Base-by-base conservation (phyloP, 2,888 invertebrate genomes). In the Eristalis arbustorum region DNA sequence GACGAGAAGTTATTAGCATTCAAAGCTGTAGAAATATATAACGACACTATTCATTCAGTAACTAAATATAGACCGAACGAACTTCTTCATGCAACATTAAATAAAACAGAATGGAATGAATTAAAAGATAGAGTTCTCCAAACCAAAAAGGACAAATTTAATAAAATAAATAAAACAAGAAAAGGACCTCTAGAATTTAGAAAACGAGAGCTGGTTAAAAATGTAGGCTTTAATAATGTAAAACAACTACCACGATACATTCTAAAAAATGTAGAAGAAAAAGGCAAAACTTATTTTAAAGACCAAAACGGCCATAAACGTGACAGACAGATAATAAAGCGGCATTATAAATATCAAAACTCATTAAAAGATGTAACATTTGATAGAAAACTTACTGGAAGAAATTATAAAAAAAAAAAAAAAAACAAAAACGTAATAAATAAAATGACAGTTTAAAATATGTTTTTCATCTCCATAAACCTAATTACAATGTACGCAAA, bases 1-100 rank as follows among this genome's bases (percentile, higher is more conserved):
- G 34, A 37, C 34, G 11, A 37, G 11, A 37, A 11, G 11, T 6
- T 8, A 6, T 34, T 34, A 34, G 6, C 6, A 8, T 34, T 34
- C 8, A 81, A 42, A 40, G 74, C 80, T 34, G 66, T 66, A 14
- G 49, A 80, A 80, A 74, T 74, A 10, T 80, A 80, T 56, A 80
- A 80, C 62, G 31, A 81, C 11, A 71, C 71, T 10, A 67, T 71
- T 22, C 77, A 73, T 68, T 77, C 77, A 0, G 34, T 31, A 1
- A 73, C 73, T 8, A 77, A 73, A 13, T 59, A 63, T 2, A 73
- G 63, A 40, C 73, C 73, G 1, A 63, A 42, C 31, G 82, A 72
- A 2, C 67, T 73, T 11, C 40, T 83, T 1, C 62, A 82, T n/a
- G 62, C 71, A 13, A 57, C 22, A 0, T 25, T 72, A 49, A 76